Base-by-base conservation (phyloP, 2,888 invertebrate species). In the Latheticus oryzae region DNA sequence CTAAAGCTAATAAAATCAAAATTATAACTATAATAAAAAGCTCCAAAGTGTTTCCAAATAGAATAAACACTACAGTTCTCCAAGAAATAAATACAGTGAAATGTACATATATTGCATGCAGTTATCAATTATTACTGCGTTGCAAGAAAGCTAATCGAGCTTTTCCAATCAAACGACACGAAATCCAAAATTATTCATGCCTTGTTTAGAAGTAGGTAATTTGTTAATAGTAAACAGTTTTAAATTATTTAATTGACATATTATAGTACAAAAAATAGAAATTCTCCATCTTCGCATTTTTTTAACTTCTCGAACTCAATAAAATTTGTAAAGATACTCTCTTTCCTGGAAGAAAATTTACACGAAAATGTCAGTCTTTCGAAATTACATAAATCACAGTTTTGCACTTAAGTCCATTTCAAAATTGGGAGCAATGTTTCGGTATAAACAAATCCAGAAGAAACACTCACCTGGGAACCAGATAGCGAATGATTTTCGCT, bases 401-500 rank as follows among this genome's bases (percentile, higher is more conserved):
- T 12, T n/a, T 19, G 33, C 24, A 55, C 5, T 37, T 43, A 56
- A 2, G 55, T 50, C 63, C 62, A 64, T 38, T 58, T 60, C 37
- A 67, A 58, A 30, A 61, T 62, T 11, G 61, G 59, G n/a, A 61
- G 26, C 12, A 63, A 26, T 54, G 19, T 53, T 21, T 66, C 62
- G 13, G 53, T 56, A 53, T 60, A 64, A 26, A 42, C 52, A 38
- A 12, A 50, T 51, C 58, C 58, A n/a, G 48, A 17, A 17, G 47
- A 1, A 19, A 37, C 32, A 69, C 74, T 80, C 80, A 84, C 84
- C 82, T 84, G 83, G 66, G 83, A 82, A 61, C 78, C 77, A 68
- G 81, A 80, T 61, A 82, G 75, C 70, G 83, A 83, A 73, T 81
- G 80, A 67, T 81, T 79, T 69, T 81, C 79, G 74, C 82, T 82